These are phyloP conservation scores for Conger conger DNA, from an alignment of 2,113 vertebrate species.

Conservation along the genomic window DNA sequence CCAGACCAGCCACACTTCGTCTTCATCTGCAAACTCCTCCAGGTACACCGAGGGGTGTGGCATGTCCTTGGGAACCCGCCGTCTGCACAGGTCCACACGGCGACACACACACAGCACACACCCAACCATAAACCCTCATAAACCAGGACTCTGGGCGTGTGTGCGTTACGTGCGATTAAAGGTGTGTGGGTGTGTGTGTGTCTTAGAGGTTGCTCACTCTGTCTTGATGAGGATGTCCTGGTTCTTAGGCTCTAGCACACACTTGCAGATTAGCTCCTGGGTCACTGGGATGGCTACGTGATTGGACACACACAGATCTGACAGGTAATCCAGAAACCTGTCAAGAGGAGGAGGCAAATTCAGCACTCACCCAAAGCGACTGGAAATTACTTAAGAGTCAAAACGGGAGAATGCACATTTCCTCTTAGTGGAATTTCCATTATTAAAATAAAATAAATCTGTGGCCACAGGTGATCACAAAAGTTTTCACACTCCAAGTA, in stretches of 20 bases:
- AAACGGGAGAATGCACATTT: neutral
- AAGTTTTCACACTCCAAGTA: no score
- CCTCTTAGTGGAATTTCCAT: no score
- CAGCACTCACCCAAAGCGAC: no score
- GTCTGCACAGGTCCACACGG: constrained; percentile 57
- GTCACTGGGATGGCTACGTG: constrained; percentile 95
- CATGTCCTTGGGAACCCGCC: constrained; percentile 82
- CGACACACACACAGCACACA: neutral
- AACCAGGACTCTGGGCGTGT: neutral
- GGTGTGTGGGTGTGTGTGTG: neutral
- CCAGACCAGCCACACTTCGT: constrained; percentile 97
- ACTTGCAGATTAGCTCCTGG: constrained; percentile 98
- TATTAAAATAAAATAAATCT: no score
- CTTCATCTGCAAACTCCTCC: constrained; percentile 83
- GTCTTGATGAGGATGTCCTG: constrained; percentile 98
- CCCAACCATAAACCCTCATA: neutral
- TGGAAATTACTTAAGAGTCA: neutral
- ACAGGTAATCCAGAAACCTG: constrained; percentile 97
- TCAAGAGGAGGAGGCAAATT: constrained; percentile 8
- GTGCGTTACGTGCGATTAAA: neutral
- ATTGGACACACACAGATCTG: constrained; percentile 96
- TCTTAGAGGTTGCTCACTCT: constrained; percentile 72
- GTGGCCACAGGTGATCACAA: no score
- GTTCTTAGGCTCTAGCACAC: constrained; percentile 92
- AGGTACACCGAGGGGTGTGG: constrained; percentile 74